Conservation (phyloP, 1,140 invertebrate genomes). For the Hypothenemus hampei region DNA sequence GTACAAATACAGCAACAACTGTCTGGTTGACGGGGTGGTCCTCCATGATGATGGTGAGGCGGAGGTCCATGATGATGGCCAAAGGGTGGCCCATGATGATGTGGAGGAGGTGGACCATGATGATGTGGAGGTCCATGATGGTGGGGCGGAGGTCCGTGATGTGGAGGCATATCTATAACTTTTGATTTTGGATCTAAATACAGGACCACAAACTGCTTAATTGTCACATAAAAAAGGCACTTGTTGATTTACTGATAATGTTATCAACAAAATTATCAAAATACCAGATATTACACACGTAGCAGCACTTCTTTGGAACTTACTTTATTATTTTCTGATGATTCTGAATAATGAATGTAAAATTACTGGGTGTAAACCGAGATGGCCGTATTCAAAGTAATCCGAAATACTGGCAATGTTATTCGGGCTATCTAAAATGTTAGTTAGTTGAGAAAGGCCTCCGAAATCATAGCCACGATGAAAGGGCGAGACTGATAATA, state of each 20-base stretch:
- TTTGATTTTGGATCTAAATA: neutral
- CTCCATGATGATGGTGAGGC: neutral
- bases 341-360: neutral
- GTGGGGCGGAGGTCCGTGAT: neutral
- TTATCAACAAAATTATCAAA: neutral
- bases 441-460: neutral
- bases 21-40: neutral
- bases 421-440: neutral
- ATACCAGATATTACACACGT: neutral
- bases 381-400: too few species aligned
- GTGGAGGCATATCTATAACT: neutral
- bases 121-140: slow-evolving; percentile 6
- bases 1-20: slow-evolving; percentile 1
- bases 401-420: neutral
- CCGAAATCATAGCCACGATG: too few species aligned
- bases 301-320: neutral
- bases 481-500: too few species aligned
- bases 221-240: too few species aligned
- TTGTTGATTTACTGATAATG: neutral
- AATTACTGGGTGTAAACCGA: neutral
- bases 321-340: neutral
- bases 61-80: slow-evolving; percentile 3
- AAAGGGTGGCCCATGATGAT: neutral
- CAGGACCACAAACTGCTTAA: too few species aligned
- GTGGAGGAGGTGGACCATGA: neutral